These are phyloP conservation scores for Iguana delicatissima DNA, from an alignment of 2,797 vertebrate genomes.

Conservation along the genomic window DNA sequence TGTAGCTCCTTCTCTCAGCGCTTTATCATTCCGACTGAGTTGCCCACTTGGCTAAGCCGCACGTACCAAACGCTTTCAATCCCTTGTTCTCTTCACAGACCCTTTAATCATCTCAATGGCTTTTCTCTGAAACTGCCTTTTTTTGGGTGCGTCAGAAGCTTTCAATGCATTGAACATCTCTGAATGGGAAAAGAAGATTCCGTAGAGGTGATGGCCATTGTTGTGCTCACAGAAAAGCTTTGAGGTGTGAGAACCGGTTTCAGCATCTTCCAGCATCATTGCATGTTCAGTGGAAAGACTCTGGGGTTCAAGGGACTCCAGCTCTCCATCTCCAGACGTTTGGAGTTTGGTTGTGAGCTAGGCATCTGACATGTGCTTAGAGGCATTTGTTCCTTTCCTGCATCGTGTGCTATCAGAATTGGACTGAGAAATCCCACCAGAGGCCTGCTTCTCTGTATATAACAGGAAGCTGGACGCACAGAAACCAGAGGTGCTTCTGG, in stretches of 20 bases:
- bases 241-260: neutral
- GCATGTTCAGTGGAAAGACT: neutral
- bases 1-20: neutral
- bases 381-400: neutral
- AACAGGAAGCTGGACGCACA: no score
- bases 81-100: neutral
- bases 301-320: neutral
- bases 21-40: neutral
- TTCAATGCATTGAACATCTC: no score
- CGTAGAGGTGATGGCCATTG: neutral
- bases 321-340: neutral
- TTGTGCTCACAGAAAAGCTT: neutral
- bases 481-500: neutral
- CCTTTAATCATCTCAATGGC: neutral
- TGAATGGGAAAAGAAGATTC: neutral
- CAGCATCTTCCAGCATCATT: neutral
- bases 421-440: neutral
- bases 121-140: neutral
- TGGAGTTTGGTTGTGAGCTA: neutral
- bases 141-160: neutral
- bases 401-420: no score
- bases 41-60: neutral
- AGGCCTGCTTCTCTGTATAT: neutral
- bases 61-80: neutral
- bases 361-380: no score